A percentile compares a stretch with the other conserved stretches of the same genome.
Evolutionary conservation across 2,113 vertebrate genomes (phyloP).

Genomic region (Oenanthe melanoleuca): DNA sequence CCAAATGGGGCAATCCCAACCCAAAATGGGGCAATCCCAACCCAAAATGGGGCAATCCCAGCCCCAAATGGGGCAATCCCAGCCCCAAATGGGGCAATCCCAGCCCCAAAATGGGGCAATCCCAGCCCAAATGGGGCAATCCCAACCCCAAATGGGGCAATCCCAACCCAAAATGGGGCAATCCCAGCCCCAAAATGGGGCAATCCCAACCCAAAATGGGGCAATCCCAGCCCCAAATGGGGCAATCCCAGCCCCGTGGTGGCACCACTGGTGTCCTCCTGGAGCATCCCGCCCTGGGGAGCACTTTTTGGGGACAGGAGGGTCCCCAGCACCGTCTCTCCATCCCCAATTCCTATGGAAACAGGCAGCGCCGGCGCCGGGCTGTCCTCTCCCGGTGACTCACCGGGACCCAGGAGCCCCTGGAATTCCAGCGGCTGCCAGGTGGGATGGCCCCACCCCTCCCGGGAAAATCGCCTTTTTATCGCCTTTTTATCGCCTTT

Average conservation of each 20-base stretch:
- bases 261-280: neutral
- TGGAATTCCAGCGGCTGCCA: neutral
- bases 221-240: too few relatives aligned
- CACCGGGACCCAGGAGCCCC: conserved; percentile 26
- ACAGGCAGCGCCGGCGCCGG: conserved; percentile 48
- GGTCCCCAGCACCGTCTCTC: neutral
- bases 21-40: neutral
- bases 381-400: conserved; percentile 66
- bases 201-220: too few relatives aligned
- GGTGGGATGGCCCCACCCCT: neutral
- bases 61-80: too few relatives aligned
- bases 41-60: neutral
- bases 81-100: neutral
- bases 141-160: too few relatives aligned
- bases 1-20: too few relatives aligned
- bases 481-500: neutral
- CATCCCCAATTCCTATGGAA: conserved; percentile 73
- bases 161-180: too few relatives aligned
- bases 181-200: too few relatives aligned
- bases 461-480: neutral
- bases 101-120: too few relatives aligned
- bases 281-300: neutral
- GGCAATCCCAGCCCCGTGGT: neutral
- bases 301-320: neutral
- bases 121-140: neutral